phyloP scores from a whole-genome alignment of 2,888 invertebrate genomes.

The Pardosa pseudoannulata region DNA sequence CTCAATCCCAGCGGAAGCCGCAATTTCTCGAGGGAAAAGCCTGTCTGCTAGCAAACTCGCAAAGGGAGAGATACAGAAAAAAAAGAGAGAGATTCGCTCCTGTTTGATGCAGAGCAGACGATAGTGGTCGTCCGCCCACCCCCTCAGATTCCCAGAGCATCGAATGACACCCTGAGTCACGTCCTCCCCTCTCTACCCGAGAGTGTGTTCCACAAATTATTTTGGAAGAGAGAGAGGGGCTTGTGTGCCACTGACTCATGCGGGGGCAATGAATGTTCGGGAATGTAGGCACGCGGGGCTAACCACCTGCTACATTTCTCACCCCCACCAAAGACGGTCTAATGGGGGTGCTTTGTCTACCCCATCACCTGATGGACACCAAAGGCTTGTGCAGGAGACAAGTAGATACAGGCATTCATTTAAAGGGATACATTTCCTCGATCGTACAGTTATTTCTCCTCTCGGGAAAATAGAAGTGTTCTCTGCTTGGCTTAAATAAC shows the following conservation, averaged over 20 bases:
- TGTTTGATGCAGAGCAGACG: constrained; percentile 55
- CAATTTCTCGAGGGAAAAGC: constrained; percentile 5
- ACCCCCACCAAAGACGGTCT: not conserved
- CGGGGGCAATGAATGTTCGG: constrained; percentile 11
- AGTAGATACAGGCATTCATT: too few species aligned
- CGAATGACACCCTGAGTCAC: constrained; percentile 58
- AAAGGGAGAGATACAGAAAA: not conserved
- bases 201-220: constrained; percentile 4
- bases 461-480: too few species aligned
- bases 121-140: constrained; percentile 16
- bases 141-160: constrained; percentile 55
- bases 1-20: not conserved
- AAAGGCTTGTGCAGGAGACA: not conserved
- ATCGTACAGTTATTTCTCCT: too few species aligned
- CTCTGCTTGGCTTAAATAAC: too few species aligned
- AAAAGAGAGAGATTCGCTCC: not conserved
- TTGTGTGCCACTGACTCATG: not conserved
- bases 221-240: not conserved
- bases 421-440: too few species aligned
- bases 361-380: not conserved
- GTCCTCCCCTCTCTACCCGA: not conserved
- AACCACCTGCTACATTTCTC: constrained; percentile 13
- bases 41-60: not conserved
- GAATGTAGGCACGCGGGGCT: not conserved
- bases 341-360: constrained; percentile 3